phyloP scores from a whole-genome alignment of 2,113 vertebrate genomes.

The Callocephalon fimbriatum region DNA sequence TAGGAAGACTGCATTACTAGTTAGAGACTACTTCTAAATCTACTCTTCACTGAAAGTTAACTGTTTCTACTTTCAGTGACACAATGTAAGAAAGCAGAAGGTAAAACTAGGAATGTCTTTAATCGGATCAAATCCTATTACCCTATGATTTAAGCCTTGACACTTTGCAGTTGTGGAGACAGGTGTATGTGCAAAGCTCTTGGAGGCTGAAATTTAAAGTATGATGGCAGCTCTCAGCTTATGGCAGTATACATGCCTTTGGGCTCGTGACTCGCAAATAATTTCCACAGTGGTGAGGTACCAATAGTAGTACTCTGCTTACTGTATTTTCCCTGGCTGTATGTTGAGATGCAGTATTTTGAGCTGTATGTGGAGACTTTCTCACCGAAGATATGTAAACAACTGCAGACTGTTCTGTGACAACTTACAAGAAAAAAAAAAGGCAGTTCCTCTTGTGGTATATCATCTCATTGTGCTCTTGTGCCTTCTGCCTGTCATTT shows the following conservation, averaged over 20 bases:
- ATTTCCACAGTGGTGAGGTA: not conserved
- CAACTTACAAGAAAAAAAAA: not conserved
- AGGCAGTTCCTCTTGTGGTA: rapidly evolving
- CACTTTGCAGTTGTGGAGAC: not conserved
- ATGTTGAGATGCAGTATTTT: not conserved
- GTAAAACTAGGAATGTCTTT: not conserved
- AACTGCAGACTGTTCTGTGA: not conserved
- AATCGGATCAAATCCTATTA: not conserved
- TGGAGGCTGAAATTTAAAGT: not conserved
- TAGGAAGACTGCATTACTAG: not conserved
- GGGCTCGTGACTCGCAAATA: not conserved
- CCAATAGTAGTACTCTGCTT: not conserved
- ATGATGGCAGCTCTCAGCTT: not conserved
- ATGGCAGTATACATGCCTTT: not conserved
- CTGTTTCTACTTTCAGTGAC: not conserved
- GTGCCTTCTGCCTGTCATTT: not conserved
- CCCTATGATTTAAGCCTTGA: not conserved
- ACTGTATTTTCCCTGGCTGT: not conserved
- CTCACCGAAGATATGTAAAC: not conserved
- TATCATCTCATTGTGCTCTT: not conserved
- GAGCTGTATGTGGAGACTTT: not conserved
- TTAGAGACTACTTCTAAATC: not conserved
- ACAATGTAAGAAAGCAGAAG: not conserved
- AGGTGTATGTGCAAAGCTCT: not conserved
- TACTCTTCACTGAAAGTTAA: not conserved